Evolutionary conservation across 2,888 invertebrate genomes (phyloP), one percentile per base, ranked within the genome.

Genomic region (Baronia brevicornis): DNA sequence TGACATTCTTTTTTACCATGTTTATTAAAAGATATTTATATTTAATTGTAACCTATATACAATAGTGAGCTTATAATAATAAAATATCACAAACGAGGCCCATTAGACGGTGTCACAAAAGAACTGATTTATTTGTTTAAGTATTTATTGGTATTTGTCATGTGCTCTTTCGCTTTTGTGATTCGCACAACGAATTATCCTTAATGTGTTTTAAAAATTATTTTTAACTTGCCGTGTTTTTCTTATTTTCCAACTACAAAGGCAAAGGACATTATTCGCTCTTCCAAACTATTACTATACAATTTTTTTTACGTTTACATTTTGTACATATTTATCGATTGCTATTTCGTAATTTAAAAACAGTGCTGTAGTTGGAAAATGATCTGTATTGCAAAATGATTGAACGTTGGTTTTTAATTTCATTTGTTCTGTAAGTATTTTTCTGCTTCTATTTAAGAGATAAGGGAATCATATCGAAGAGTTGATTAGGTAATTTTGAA

Each of bases 391-490:
- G n/a, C n/a, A n/a, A n/a, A n/a, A 28, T 28, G 6, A 24, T 14
- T 13, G 23, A 12, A 9, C 4, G 32, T 20, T 31, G 17, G 15
- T 19, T 34, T 30, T 6, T 35, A 5, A 18, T 30, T 30, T 45
- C 54, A 50, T 55, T 53, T 48, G 44, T 56, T 62, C 54, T 55
- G 51, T 62, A 47, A 53, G 37, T 42, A 41, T 42, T 49, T 48
- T 56, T 52, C 56, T n/a, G 61, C 66, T 68, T 68, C 55, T 77
- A 70, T 59, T 66, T 57, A 68, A 64, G 58, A 60, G 43, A 33
- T 69, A 71, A 70, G 66, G 62, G 64, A 74, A 71, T 68, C 80
- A 82, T 82, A 82, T 82, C 80, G 80, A 72, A 70, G 55, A 60
- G 65, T 73, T 72, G 60, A 64, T 71, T 79, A 80, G 72, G 67